Evolutionary conservation across 2,888 invertebrate species (phyloP).

Genomic region (Diogma glabrata): DNA sequence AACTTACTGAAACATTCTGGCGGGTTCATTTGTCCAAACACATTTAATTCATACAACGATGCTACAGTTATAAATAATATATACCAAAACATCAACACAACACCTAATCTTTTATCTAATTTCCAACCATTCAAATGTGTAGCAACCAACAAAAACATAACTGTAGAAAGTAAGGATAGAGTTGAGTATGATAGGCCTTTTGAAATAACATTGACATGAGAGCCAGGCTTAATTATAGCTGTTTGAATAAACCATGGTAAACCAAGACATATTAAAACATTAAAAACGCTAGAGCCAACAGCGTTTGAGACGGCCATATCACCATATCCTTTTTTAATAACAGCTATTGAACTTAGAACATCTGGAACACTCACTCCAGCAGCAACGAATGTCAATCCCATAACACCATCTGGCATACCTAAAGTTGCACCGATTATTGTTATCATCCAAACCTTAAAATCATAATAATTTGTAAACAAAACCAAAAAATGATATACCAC

Average conservation of each 20-base stretch:
- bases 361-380: constrained; percentile 95
- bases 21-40: constrained; percentile 82
- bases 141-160: constrained; percentile 79
- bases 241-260: constrained; percentile 96
- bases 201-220: constrained; percentile 79
- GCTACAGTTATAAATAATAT: constrained; percentile 83
- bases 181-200: constrained; percentile 91
- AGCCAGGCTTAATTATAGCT: constrained; percentile 76
- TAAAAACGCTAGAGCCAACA: constrained; percentile 93
- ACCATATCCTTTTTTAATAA: constrained; percentile 89
- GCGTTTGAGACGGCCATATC: constrained; percentile 98
- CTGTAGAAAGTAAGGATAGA: constrained; percentile 84
- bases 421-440: constrained; percentile 86
- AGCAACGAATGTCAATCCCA: constrained; percentile 94
- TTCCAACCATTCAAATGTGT: constrained; percentile 94
- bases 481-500: not conserved
- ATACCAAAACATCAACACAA: constrained; percentile 87
- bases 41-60: constrained; percentile 85
- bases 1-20: constrained; percentile 42
- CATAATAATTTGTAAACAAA: not conserved
- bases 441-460: constrained; percentile 70
- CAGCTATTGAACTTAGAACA: constrained; percentile 90
- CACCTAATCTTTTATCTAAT: constrained; percentile 78
- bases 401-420: constrained; percentile 89
- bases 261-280: constrained; percentile 88